Base-by-base conservation (phyloP, 2,797 vertebrate genomes). In the Lerista edwardsae region DNA sequence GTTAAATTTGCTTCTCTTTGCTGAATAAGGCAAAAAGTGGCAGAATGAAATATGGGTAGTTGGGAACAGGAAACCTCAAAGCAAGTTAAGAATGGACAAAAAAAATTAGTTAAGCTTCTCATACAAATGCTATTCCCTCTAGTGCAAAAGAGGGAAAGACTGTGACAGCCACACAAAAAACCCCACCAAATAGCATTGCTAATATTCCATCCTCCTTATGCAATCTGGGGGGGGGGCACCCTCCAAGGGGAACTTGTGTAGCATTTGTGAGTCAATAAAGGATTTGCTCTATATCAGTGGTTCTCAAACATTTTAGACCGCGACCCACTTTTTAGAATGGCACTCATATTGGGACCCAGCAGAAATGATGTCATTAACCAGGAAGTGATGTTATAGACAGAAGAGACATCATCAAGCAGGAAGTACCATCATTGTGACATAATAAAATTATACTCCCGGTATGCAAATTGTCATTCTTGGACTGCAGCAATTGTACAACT, bases 21-120 rank as follows among this genome's bases (percentile, higher is more conserved):
- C 61, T 75, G 39, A 76, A 79, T 77, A 39, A 86, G 84, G 17
- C 27, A 44, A 73, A 34, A 67, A 41, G 27, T 80, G 75, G 31
- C 86, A 69, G 64, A 85, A 74, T 27, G 75, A 41, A 23, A 75
- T 6, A 67, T n/a, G n/a, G 8, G 39, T 74, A n/a, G 69, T 12
- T 10, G 34, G 71, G 74, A 82, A 64, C 31, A 76, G n/a, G 6
- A 78, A 57, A 68, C 4, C 69, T 55, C 68, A 36, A 75, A 27
- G 76, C 64, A 82, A 86, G 19, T 34, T 75, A 59, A 80, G 39
- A 61, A 80, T 10, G 21, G 64, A 31, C 39, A 62, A 47, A 55
- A 44, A 68, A 74, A n/a, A 31, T 84, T 41, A 36, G 29, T 79
- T 67, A 68, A n/a, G 14, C 2, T 82, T 80, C 15, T 62, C n/a